Conservation (phyloP, 2,888 invertebrate genomes). For the Phalera bucephala region DNA sequence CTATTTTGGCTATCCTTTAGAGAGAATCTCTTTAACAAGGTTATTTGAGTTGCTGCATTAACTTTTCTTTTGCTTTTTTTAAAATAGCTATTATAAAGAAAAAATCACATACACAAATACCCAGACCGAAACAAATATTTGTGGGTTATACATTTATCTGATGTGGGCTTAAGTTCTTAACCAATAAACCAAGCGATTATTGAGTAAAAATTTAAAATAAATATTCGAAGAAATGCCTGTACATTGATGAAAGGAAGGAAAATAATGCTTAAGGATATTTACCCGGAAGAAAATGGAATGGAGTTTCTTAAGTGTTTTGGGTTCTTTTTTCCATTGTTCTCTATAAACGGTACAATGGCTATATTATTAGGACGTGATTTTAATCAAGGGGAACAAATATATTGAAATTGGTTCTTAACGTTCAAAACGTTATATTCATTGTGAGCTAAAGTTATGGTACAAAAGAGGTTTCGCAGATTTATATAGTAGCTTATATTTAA, state of each 20-base stretch:
- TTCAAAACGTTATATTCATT: too few relatives aligned
- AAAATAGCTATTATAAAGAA: too few relatives aligned
- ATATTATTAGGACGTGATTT: not conserved
- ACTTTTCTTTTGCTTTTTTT: too few relatives aligned
- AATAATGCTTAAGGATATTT: slow-evolving; percentile 7
- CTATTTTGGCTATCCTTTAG: slow-evolving; percentile 23
- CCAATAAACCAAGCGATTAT: too few relatives aligned
- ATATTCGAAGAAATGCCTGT: slow-evolving; percentile 19
- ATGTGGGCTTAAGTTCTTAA: too few relatives aligned
- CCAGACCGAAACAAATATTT: too few relatives aligned
- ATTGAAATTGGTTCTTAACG: not conserved
- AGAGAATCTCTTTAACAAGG: slow-evolving; percentile 39
- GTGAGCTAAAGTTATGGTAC: too few relatives aligned
- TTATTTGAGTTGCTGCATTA: slow-evolving; percentile 40
- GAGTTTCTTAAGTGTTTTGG: slow-evolving; percentile 4
- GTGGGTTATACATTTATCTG: too few relatives aligned
- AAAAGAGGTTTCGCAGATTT: too few relatives aligned
- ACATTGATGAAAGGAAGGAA: slow-evolving; percentile 8
- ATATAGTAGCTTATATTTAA: too few relatives aligned
- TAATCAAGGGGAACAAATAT: not conserved
- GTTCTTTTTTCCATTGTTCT: not conserved
- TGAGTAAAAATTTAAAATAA: slow-evolving; percentile 23
- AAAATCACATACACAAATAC: too few relatives aligned
- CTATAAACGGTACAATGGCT: not conserved
- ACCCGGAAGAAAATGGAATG: slow-evolving; percentile 3